Percentiles rank a stretch among this genome's conserved stretches.
phyloP scores from a whole-genome alignment of 1,140 invertebrate species.

The Mizuhopecten yessoensis region DNA sequence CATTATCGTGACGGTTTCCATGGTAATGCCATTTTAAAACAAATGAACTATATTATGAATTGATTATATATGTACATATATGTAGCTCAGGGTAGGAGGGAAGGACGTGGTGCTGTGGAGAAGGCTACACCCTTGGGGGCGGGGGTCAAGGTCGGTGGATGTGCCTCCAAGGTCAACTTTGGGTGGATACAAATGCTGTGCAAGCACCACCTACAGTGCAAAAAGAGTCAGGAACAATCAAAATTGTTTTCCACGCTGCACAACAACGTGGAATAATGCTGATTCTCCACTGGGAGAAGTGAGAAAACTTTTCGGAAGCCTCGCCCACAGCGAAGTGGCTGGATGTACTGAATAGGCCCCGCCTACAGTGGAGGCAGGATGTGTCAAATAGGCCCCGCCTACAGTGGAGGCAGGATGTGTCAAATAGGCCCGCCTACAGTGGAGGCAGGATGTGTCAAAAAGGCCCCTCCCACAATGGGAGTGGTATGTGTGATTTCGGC shows the following conservation, averaged over 20 bases:
- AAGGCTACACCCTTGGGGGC: background rate
- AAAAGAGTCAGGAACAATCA: background rate
- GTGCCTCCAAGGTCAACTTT: background rate
- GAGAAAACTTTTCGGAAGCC: background rate
- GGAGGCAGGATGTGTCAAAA: background rate
- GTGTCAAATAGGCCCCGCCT: background rate
- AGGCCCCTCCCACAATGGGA: background rate
- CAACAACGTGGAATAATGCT: background rate
- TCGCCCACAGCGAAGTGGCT: background rate
- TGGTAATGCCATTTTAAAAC: constrained; percentile 9
- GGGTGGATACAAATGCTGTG: background rate
- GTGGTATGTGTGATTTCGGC: background rate
- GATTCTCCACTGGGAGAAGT: background rate
- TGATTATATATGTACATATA: constrained; percentile 21
- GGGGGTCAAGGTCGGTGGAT: background rate
- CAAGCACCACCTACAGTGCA: too few species aligned
- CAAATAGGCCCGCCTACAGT: background rate
- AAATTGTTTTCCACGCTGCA: background rate
- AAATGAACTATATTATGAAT: background rate
- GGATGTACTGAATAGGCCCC: background rate
- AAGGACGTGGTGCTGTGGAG: background rate
- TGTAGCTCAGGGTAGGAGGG: constrained; percentile 8
- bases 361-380: background rate
- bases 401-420: background rate
- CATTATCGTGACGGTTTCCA: constrained; percentile 10